These are phyloP conservation scores for Apis dorsata DNA, from an alignment of 1,140 invertebrate genomes.

Conservation along the genomic window DNA sequence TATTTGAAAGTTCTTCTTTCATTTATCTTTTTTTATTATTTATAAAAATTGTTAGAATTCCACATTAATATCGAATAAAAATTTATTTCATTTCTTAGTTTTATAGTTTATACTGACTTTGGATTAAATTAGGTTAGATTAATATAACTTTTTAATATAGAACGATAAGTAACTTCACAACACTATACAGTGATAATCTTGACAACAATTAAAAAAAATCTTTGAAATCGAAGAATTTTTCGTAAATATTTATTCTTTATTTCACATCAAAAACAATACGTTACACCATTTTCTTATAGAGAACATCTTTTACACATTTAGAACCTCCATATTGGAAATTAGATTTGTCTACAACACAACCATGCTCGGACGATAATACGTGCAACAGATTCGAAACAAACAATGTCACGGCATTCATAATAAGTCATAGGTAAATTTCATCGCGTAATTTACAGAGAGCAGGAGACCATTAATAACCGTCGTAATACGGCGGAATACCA, in stretches of 20 bases:
- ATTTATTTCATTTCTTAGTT: too few species aligned
- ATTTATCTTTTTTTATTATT: too few species aligned
- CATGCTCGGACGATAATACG: background rate
- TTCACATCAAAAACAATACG: background rate
- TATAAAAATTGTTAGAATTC: too few species aligned
- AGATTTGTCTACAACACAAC: background rate
- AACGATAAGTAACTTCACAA: too few species aligned
- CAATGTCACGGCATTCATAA: constrained; percentile 10
- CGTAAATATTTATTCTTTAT: background rate
- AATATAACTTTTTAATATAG: too few species aligned
- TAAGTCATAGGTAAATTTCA: constrained; percentile 8
- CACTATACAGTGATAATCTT: too few species aligned
- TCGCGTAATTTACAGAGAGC: background rate
- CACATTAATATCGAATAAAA: too few species aligned
- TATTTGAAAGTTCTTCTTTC: too few species aligned
- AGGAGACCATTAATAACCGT: constrained; percentile 17
- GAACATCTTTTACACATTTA: background rate
- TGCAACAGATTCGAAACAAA: constrained; percentile 7
- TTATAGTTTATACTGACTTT: too few species aligned
- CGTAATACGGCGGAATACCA: background rate
- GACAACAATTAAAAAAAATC: too few species aligned
- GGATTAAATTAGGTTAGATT: too few species aligned
- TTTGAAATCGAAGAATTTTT: background rate
- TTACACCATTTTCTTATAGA: background rate
- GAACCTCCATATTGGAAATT: background rate